Evolutionary conservation across 2,888 invertebrate genomes (phyloP).

Genomic region (Hylaea fasciaria): DNA sequence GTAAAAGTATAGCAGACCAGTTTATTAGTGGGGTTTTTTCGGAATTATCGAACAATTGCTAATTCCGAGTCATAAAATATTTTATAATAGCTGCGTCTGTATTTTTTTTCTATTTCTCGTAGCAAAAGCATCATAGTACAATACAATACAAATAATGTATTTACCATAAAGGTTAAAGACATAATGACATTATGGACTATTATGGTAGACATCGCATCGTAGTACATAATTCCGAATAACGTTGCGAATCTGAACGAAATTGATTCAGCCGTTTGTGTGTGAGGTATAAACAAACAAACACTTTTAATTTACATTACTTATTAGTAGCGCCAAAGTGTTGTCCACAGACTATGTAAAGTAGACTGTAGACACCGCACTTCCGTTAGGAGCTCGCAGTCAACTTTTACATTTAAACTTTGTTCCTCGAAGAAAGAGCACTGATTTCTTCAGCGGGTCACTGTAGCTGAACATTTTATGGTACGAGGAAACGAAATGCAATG

Average conservation of each 20-base stretch:
- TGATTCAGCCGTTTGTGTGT: too few relatives aligned
- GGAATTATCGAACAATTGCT: not conserved
- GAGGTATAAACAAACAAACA: too few relatives aligned
- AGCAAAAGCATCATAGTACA: too few relatives aligned
- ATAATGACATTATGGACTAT: too few relatives aligned
- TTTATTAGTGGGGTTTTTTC: not conserved
- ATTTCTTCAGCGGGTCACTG: constrained; percentile 12
- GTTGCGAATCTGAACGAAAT: too few relatives aligned
- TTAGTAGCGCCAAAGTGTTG: not conserved
- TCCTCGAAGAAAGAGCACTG: constrained; percentile 23
- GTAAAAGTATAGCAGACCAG: constrained; percentile 5
- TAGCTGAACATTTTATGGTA: constrained; percentile 11
- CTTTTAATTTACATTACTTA: too few relatives aligned
- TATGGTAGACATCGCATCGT: too few relatives aligned
- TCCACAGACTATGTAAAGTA: not conserved
- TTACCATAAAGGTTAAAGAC: too few relatives aligned
- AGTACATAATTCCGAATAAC: too few relatives aligned
- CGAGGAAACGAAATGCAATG: not conserved
- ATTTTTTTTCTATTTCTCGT: too few relatives aligned
- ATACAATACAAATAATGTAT: too few relatives aligned
- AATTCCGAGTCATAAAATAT: not conserved
- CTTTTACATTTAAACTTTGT: constrained; percentile 32
- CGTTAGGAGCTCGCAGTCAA: constrained; percentile 12
- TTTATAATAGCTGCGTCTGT: too few relatives aligned
- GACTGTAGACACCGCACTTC: not conserved